Conservation (phyloP, 2,797 vertebrate species). For the Margarornis squamiger region DNA sequence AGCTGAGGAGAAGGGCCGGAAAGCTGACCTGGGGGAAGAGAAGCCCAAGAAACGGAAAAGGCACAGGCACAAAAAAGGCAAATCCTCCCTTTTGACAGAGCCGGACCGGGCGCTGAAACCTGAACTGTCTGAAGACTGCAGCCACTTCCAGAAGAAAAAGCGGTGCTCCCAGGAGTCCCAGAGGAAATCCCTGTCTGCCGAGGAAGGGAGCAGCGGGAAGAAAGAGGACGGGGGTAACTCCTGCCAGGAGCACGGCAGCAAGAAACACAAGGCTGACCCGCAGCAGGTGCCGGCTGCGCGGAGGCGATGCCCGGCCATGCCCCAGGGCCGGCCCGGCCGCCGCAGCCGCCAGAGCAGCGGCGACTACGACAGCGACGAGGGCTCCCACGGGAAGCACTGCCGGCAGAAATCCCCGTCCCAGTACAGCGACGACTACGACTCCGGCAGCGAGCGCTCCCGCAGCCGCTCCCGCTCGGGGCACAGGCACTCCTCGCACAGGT, state of each 20-base stretch:
- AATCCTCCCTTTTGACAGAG: constrained; percentile 62
- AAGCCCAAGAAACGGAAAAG: constrained; percentile 94
- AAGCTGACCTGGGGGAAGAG: constrained; percentile 80
- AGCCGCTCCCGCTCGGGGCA: constrained; percentile 86
- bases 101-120: constrained; percentile 60
- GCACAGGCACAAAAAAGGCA: constrained; percentile 92
- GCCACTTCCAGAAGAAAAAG: constrained; percentile 79
- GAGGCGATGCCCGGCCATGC: not conserved
- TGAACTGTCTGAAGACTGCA: constrained; percentile 75
- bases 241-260: constrained; percentile 82
- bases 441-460: constrained; percentile 83
- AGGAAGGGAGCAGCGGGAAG: constrained; percentile 78
- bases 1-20: constrained; percentile 80
- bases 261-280: constrained; percentile 83
- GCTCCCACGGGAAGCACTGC: constrained; percentile 77
- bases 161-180: constrained; percentile 81
- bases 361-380: constrained; percentile 86
- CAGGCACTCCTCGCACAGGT: constrained; percentile 80
- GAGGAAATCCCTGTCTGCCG: constrained; percentile 76
- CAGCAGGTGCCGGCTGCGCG: constrained; percentile 41
- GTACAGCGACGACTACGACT: constrained; percentile 90
- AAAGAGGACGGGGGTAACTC: constrained; percentile 72
- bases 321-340: constrained; percentile 34
- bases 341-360: constrained; percentile 86
- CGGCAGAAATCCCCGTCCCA: constrained; percentile 81